Conservation (phyloP, 1,140 invertebrate species). For the Campoletis sonorensis region DNA sequence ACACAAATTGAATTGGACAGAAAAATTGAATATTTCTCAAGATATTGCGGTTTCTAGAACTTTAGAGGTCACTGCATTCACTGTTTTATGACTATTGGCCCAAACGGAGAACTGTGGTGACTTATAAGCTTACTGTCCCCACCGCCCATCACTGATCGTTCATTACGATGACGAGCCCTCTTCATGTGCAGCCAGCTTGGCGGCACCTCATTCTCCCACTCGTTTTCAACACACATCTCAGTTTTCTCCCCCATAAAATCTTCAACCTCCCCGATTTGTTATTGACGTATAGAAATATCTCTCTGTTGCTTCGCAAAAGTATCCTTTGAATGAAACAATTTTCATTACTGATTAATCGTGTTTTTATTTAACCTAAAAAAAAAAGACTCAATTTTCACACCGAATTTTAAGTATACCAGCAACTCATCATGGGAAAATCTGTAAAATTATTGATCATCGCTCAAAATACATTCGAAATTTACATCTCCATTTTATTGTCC, state of each 20-base stretch:
- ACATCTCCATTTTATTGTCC: too few relatives aligned
- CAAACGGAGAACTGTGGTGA: slow-evolving; percentile 66
- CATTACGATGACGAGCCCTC: slow-evolving; percentile 57
- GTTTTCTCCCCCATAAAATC: neutral
- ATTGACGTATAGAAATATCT: neutral
- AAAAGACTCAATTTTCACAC: too few relatives aligned
- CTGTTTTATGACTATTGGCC: slow-evolving; percentile 74
- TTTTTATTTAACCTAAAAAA: too few relatives aligned
- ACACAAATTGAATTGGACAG: neutral
- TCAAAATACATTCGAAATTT: too few relatives aligned
- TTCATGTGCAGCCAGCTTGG: slow-evolving; percentile 74
- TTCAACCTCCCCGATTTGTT: neutral
- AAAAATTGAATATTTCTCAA: slow-evolving; percentile 4
- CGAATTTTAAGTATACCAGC: too few relatives aligned
- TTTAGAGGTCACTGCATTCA: slow-evolving; percentile 59
- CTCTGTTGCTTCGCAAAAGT: neutral
- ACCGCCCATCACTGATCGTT: slow-evolving; percentile 66
- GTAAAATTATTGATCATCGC: too few relatives aligned
- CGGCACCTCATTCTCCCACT: slow-evolving; percentile 64
- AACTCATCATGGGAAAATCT: too few relatives aligned
- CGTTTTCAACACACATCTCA: slow-evolving; percentile 43
- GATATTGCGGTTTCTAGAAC: neutral
- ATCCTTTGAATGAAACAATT: neutral
- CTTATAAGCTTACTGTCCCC: slow-evolving; percentile 75
- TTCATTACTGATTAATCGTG: too few relatives aligned